Evolutionary conservation across 2,888 invertebrate species (phyloP).

Genomic region (Nymphalis c-album): DNA sequence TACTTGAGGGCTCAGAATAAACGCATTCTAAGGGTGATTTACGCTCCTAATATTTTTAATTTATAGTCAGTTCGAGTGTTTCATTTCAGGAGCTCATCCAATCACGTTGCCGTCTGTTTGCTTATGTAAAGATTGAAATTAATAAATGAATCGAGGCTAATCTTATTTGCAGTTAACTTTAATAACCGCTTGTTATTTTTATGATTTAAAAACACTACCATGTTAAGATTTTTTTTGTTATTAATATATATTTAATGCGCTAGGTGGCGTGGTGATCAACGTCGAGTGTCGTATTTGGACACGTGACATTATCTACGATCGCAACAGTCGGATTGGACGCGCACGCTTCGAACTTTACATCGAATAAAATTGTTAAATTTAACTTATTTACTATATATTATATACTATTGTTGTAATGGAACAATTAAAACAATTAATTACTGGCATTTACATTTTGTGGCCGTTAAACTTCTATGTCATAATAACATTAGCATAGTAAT

Average conservation of each 20-base stretch:
- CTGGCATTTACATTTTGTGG: no score
- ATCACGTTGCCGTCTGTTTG: no score
- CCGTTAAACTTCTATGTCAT: neutral
- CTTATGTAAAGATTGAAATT: no score
- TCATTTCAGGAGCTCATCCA: no score
- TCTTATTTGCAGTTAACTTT: no score
- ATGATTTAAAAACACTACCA: neutral
- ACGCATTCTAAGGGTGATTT: no score
- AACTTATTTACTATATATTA: neutral
- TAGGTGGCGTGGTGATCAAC: constrained; percentile 72
- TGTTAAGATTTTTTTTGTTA: neutral
- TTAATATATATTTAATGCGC: neutral
- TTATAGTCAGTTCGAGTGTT: no score
- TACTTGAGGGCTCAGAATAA: no score
- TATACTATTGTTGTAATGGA: neutral
- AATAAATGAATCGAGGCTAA: no score
- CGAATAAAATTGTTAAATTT: constrained; percentile 45
- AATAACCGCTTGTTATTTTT: no score
- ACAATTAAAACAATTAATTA: no score
- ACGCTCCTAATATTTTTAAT: no score
- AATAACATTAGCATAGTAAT: neutral
- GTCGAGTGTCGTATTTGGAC: constrained; percentile 77
- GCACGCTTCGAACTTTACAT: constrained; percentile 70
- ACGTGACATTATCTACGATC: constrained; percentile 68
- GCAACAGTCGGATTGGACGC: constrained; percentile 63